Percentiles rank a stretch among this genome's conserved stretches.
phyloP scores from a whole-genome alignment of 2,888 invertebrate genomes.

The Neoaliturus tenellus region DNA sequence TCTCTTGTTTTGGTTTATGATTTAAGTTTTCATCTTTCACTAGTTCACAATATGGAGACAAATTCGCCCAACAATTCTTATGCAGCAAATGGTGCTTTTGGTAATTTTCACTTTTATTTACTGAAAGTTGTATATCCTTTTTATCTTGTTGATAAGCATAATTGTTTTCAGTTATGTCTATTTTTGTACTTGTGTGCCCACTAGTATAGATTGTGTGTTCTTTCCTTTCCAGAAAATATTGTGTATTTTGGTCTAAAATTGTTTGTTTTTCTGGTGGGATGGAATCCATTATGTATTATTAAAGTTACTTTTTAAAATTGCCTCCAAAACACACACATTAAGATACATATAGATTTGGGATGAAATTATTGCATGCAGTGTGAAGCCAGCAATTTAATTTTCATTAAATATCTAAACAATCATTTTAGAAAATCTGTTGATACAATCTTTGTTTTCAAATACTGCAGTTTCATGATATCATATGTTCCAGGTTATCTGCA shows the following conservation, averaged over 20 bases:
- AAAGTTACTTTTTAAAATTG: not conserved
- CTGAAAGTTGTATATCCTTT: not conserved
- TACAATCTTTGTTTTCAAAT: no score
- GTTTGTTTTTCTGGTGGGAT: not conserved
- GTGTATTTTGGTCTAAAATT: not conserved
- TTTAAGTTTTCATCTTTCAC: not conserved
- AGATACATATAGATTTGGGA: no score
- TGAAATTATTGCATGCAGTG: no score
- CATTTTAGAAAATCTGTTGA: no score
- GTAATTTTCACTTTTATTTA: no score
- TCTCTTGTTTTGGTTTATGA: not conserved
- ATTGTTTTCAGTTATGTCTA: not conserved
- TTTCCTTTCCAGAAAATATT: not conserved
- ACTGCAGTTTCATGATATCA: no score
- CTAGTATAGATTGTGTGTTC: not conserved
- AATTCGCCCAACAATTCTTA: not conserved
- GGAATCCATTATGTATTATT: not conserved
- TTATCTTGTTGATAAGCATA: not conserved
- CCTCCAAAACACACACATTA: no score
- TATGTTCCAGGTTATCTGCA: no score
- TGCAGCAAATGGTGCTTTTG: no score
- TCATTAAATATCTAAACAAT: no score
- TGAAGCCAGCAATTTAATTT: no score
- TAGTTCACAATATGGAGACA: not conserved
- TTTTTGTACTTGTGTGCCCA: not conserved